Conservation (phyloP, 2,797 vertebrate species). For the Coreius guichenoti region DNA sequence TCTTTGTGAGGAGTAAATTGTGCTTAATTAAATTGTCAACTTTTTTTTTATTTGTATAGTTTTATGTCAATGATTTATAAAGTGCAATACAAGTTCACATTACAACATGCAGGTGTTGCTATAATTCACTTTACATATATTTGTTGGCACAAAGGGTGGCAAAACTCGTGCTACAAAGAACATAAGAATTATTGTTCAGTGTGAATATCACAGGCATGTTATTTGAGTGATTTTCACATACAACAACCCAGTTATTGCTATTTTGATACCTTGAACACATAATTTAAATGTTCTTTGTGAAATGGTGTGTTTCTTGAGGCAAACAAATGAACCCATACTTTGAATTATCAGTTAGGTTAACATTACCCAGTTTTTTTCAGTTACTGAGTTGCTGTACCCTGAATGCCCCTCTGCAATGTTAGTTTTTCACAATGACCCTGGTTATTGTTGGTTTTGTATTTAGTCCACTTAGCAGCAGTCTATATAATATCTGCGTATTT, state of each 20-base stretch:
- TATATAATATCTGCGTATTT: not conserved
- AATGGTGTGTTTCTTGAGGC: not conserved
- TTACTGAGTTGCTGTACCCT: not conserved
- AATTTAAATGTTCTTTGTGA: not conserved
- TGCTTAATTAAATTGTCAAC: not conserved
- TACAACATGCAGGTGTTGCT: slow-evolving; percentile 11
- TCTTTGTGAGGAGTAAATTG: not conserved
- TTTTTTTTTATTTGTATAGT: slow-evolving; percentile 27
- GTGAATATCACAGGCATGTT: not conserved
- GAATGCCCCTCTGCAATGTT: not conserved
- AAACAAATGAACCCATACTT: not conserved
- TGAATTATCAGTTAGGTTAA: not conserved
- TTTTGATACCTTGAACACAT: slow-evolving; percentile 5
- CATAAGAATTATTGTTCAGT: not conserved
- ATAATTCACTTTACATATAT: not conserved
- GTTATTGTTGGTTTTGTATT: slow-evolving; percentile 1
- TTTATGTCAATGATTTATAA: not conserved
- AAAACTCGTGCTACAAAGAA: not conserved
- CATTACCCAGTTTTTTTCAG: not conserved
- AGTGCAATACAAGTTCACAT: not conserved
- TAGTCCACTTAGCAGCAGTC: not conserved
- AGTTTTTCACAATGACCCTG: not conserved
- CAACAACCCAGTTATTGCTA: not conserved
- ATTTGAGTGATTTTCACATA: not conserved
- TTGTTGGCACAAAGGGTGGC: not conserved